A percentile compares a stretch with the other conserved stretches of the same genome.
Evolutionary conservation across 2,797 vertebrate genomes (phyloP).

Genomic region (Chiloscyllium punctatum): DNA sequence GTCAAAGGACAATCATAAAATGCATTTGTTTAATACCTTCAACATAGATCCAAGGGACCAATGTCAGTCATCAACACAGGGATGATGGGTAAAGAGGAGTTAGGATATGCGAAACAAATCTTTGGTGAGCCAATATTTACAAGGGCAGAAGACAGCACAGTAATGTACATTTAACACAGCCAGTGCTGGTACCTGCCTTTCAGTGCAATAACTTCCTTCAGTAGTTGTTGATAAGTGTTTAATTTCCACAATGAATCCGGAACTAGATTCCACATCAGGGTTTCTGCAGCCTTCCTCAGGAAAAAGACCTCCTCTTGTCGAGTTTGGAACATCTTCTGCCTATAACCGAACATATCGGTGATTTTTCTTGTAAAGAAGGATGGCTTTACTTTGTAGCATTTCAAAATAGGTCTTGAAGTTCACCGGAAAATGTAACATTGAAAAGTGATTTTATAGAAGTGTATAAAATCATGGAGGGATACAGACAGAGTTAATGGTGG

Average conservation of each 20-base stretch:
- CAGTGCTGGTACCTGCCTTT: slow-evolving; percentile 56
- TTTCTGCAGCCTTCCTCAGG: slow-evolving; percentile 57
- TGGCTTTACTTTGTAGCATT: background rate
- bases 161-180: background rate
- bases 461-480: too few relatives aligned
- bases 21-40: background rate
- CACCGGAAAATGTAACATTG: background rate
- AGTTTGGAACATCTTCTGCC: slow-evolving; percentile 55
- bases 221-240: slow-evolving; percentile 57
- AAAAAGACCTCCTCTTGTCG: slow-evolving; percentile 55
- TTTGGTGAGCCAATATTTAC: background rate
- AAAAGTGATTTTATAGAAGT: too few relatives aligned
- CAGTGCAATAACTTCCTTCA: slow-evolving; percentile 64
- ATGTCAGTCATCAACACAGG: too few relatives aligned
- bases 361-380: background rate
- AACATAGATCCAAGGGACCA: background rate
- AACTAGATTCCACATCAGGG: slow-evolving; percentile 61
- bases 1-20: background rate
- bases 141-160: too few relatives aligned
- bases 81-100: background rate
- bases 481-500: too few relatives aligned
- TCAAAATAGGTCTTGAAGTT: background rate
- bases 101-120: background rate
- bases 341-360: slow-evolving; percentile 41
- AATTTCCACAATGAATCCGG: slow-evolving; percentile 52